Conservation (phyloP, 2,113 vertebrate species). For the Lichenostomus cassidix region DNA sequence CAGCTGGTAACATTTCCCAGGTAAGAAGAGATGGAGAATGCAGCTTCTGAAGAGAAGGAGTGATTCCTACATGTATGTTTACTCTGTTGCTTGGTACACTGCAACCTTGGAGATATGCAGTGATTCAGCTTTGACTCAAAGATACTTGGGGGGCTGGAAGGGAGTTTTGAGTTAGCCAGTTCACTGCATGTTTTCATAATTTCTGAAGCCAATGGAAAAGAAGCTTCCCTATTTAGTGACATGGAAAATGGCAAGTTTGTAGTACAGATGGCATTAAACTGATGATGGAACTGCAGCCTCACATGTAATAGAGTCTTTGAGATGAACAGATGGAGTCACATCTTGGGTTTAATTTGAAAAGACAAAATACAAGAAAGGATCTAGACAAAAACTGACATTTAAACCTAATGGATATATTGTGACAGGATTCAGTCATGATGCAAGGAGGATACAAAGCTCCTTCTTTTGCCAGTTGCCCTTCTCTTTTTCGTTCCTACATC, state of each 20-base stretch:
- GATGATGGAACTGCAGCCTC: neutral
- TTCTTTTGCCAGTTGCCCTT: neutral
- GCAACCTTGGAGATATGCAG: neutral
- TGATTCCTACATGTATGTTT: neutral
- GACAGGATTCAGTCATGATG: neutral
- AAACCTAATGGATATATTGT: neutral
- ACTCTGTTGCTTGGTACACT: neutral
- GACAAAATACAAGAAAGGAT: neutral
- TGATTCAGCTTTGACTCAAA: neutral
- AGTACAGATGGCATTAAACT: neutral
- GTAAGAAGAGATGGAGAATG: neutral
- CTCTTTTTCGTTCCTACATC: neutral
- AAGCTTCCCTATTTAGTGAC: neutral
- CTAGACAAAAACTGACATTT: neutral
- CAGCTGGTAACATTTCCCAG: neutral
- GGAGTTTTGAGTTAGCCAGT: neutral
- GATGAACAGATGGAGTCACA: neutral
- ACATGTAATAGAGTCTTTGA: neutral
- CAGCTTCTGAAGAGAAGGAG: neutral
- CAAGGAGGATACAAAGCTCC: neutral
- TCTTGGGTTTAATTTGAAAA: neutral
- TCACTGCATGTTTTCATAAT: neutral
- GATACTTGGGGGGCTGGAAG: neutral
- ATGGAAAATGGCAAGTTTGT: neutral
- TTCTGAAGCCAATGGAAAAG: neutral